Base-by-base conservation (phyloP, 2,797 vertebrate species). In the Sebastes minor region DNA sequence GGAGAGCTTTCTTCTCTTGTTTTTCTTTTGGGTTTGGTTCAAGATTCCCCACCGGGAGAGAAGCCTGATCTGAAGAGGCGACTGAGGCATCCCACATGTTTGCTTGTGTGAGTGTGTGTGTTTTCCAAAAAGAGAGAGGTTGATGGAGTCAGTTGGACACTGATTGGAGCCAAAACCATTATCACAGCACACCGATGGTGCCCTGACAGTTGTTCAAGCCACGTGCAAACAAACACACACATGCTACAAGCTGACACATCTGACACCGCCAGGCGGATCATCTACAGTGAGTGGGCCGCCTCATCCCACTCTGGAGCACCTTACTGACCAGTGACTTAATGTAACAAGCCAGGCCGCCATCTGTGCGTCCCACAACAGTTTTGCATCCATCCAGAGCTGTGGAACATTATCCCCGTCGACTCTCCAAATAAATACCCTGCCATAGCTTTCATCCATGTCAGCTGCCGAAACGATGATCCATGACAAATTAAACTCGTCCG, bases 81-180 rank as follows among this genome's bases (percentile, higher is more conserved):
- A 85, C 85, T 81, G 78, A 74, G 87, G 71, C 84, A 75, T 79
- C 63, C 80, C 22, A 56, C 68, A 28, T 82, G 85, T 74, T 83
- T 77, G 61, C 55, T 52, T 8, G 3, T 16, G 59, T 66, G 70
- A 23, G 67, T 72, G 81, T 70, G 64, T 57, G 79, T 71, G 70
- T 63, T 69, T 64, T 62, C 22, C 46, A 68, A 66, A 82, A 61
- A 16, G 53, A 81, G 61, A 71, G 33, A 42, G 35, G 52, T 55
- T 87, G 75, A 82, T 74, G 62, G 80, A 91, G 82, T 92, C 79
- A 86, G 78, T 63, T 85, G 84, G 89, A 86, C 85, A 62, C 76
- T 85, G 85, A 89, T 88, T 92, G 81, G 81, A 93, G 78, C 89
- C 85, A 85, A 83, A 91, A 75, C 74, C 79, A 85, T 91, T 78